These are phyloP conservation scores for Nematolebias whitei DNA, from an alignment of 2,113 vertebrate genomes.

Conservation along the genomic window DNA sequence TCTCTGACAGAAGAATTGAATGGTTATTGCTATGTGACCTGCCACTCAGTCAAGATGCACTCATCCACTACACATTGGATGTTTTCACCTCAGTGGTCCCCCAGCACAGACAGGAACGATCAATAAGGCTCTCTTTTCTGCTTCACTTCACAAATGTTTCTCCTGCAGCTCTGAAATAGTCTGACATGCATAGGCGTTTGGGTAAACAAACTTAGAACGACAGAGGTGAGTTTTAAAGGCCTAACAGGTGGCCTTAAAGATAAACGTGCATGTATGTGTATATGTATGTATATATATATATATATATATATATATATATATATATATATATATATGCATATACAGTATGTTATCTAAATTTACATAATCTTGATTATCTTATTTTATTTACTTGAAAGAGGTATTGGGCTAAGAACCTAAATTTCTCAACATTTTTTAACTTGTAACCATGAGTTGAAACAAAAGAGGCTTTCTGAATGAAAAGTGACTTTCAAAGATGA, in stretches of 20 bases:
- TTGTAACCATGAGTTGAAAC: no score
- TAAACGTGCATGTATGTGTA: background rate
- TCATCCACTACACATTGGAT: constrained; percentile 73
- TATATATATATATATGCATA: no score
- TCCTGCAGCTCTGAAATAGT: constrained; percentile 51
- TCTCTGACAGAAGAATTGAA: constrained; percentile 49
- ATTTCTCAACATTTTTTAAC: no score
- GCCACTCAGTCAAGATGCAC: constrained; percentile 71
- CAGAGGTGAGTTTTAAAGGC: constrained; percentile 60
- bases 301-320: no score
- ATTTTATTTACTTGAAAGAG: no score
- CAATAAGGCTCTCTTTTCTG: constrained; percentile 78
- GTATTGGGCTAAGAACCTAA: no score
- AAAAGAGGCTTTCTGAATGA: no score
- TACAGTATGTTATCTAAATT: no score
- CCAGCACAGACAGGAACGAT: constrained; percentile 69
- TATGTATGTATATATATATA: no score
- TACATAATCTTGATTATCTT: no score
- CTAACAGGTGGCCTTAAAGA: constrained; percentile 18
- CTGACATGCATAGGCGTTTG: constrained; percentile 56
- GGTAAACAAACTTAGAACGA: constrained; percentile 71
- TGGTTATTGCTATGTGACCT: constrained; percentile 71
- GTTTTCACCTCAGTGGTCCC: constrained; percentile 76
- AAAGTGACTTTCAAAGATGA: no score
- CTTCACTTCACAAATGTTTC: constrained; percentile 76